Evolutionary conservation across 2,113 vertebrate genomes (phyloP), one percentile per base, ranked within the genome.

Genomic region (Xenotilapia longispinis): DNA sequence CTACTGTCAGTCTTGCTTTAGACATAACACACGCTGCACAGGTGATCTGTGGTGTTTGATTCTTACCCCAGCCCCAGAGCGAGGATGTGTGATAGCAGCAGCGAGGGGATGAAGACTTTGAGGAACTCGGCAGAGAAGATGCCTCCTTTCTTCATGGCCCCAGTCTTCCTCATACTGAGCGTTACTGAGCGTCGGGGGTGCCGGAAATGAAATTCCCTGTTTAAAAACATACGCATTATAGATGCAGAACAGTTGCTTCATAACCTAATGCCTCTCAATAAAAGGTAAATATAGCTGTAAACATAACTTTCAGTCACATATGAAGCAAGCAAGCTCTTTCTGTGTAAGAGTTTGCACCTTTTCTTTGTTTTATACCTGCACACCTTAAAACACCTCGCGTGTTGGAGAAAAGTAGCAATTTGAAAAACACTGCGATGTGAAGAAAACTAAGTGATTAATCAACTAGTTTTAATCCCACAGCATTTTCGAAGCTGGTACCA

Each of bases 61-160:
- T 96, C 97, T 97, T 95, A 99, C 99, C 99, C 99, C 26, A 99
- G 96, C 81, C 99, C 99, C 94, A 99, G 95, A 94, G 98, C 99
- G 93, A 99, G 95, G 93, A 99, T 98, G 91, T 99, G 99, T 85
- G 99, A 99, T 68, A 99, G 97, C 91, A 99, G 97, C 92, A 99
- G 97, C 6, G 98, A 99, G 6, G 98, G 99, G 95, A 99, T 98
- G 96, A 99, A 99, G 93, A 99, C 97, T 95, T 99, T 98, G 88
- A 99, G 98, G 92, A 99, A 99, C 86, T 99, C 98, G 1, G 98
- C 97, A 3, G 99, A 99, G 96, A 99, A 99, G 94, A 99, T 97
- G 65, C 99, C 99, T 80, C 99, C 98, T 95, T 99, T 99, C 96
- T 99, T 99, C 99, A 99, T 99, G 91, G 97, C 99, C 51, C 98